These are phyloP conservation scores for Lepeophtheirus nordmannii DNA, from an alignment of 2,888 invertebrate species.

Conservation along the genomic window DNA sequence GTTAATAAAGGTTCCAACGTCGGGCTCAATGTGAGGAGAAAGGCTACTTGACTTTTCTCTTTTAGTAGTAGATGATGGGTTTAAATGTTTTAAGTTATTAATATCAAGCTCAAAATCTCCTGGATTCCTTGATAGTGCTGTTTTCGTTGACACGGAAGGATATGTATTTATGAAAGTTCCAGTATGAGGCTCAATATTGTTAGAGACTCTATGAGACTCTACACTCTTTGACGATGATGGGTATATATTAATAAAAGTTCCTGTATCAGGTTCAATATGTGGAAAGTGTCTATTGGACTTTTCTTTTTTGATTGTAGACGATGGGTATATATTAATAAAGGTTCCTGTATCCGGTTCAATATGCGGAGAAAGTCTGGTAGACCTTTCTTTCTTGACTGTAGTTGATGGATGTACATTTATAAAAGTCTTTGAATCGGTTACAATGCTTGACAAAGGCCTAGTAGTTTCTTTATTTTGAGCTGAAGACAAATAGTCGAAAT, in stretches of 20 bases:
- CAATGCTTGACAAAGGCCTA: no score
- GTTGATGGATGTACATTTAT: not conserved
- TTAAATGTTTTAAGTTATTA: no score
- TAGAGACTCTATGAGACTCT: not conserved
- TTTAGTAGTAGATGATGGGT: no score
- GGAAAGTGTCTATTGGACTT: not conserved
- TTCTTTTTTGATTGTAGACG: not conserved
- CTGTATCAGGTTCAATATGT: slow-evolving; percentile 3
- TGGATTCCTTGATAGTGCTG: no score
- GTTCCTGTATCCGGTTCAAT: not conserved
- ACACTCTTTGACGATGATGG: not conserved
- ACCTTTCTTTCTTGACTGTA: no score
- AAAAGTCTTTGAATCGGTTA: no score
- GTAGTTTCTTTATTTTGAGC: no score
- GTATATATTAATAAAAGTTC: slow-evolving; percentile 10
- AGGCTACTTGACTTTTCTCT: not conserved
- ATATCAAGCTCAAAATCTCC: no score
- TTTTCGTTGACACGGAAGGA: not conserved
- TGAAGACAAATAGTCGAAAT: no score
- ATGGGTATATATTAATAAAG: slow-evolving; percentile 5
- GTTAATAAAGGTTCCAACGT: slow-evolving; percentile 11
- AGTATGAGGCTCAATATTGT: not conserved
- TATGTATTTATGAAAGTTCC: slow-evolving; percentile 13
- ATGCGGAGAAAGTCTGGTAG: not conserved
- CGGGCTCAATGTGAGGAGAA: not conserved